Evolutionary conservation across 2,888 invertebrate genomes (phyloP).

Genomic region (Watsonalla cultraria): DNA sequence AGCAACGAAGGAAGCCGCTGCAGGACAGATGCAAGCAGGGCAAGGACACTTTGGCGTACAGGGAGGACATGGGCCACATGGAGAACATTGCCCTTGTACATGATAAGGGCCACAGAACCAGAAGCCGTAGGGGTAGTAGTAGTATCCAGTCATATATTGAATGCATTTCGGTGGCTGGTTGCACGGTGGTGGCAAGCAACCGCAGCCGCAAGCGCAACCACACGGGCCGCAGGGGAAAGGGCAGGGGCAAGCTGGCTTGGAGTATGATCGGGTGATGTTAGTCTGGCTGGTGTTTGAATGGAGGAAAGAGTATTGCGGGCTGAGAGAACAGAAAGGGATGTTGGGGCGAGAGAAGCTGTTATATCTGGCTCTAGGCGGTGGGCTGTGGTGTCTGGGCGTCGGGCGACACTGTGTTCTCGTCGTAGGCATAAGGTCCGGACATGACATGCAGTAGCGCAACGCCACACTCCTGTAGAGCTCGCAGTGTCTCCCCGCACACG

Average conservation of each 20-base stretch:
- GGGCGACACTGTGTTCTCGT: constrained; percentile 14
- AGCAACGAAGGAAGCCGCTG: constrained; percentile 33
- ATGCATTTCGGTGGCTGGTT: constrained; percentile 51
- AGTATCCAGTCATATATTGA: constrained; percentile 63
- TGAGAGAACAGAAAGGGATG: constrained; percentile 3
- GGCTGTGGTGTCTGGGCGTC: constrained; percentile 23
- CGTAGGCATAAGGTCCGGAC: constrained; percentile 33
- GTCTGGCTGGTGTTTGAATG: constrained; percentile 7
- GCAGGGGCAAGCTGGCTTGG: constrained; percentile 22
- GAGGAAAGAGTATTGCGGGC: constrained; percentile 3
- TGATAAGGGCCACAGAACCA: constrained; percentile 69
- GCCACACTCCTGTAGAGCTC: constrained; percentile 12
- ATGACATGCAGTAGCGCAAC: constrained; percentile 40
- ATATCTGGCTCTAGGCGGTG: constrained; percentile 19
- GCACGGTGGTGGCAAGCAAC: constrained; percentile 54
- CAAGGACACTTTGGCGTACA: constrained; percentile 17
- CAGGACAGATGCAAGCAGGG: constrained; percentile 12
- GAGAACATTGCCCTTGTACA: constrained; percentile 41
- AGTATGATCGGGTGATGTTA: constrained; percentile 21
- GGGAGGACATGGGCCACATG: constrained; percentile 26
- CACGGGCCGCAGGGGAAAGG: constrained; percentile 37
- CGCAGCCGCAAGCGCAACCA: constrained; percentile 34
- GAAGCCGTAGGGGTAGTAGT: constrained; percentile 61
- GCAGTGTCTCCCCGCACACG: constrained; percentile 17
- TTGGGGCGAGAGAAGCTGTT: not conserved